Conservation (phyloP, 2,797 vertebrate species). For the Darevskia mixta region DNA sequence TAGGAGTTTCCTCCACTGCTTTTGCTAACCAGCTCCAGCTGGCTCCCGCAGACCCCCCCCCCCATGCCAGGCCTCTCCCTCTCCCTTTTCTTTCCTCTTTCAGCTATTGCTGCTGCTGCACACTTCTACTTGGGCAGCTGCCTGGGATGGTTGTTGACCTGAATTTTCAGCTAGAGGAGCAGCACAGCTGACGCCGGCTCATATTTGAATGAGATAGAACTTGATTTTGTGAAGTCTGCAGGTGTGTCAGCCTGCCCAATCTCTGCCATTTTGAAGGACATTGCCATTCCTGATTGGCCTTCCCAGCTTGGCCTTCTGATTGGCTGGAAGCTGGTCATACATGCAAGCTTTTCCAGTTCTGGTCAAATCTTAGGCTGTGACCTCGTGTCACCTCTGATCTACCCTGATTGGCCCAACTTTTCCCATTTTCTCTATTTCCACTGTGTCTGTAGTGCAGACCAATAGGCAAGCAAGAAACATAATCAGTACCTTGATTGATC, state of each 20-base stretch:
- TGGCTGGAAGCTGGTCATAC: not conserved
- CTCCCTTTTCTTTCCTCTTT: not conserved
- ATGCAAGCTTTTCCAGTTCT: too few relatives aligned
- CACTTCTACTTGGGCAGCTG: not conserved
- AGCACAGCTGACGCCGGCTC: too few relatives aligned
- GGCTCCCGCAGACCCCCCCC: not conserved
- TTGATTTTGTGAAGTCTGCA: not conserved
- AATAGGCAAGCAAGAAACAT: not conserved
- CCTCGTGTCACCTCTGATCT: not conserved
- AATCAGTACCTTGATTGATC: not conserved
- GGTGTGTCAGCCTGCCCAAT: not conserved
- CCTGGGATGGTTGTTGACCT: not conserved
- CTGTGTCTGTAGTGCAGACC: too few relatives aligned
- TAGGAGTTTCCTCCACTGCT: conserved; percentile 15
- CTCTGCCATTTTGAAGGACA: not conserved
- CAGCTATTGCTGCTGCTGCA: conserved; percentile 24
- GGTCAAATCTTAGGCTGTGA: too few relatives aligned
- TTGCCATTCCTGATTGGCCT: not conserved
- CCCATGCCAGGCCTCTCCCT: not conserved
- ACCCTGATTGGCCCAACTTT: not conserved
- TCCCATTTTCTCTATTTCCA: not conserved
- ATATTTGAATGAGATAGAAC: not conserved
- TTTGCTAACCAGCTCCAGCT: conserved; percentile 31
- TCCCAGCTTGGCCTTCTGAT: not conserved
- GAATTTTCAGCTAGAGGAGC: not conserved